Evolutionary conservation across 2,888 invertebrate genomes (phyloP).

Genomic region (Andrena trimmerana): DNA sequence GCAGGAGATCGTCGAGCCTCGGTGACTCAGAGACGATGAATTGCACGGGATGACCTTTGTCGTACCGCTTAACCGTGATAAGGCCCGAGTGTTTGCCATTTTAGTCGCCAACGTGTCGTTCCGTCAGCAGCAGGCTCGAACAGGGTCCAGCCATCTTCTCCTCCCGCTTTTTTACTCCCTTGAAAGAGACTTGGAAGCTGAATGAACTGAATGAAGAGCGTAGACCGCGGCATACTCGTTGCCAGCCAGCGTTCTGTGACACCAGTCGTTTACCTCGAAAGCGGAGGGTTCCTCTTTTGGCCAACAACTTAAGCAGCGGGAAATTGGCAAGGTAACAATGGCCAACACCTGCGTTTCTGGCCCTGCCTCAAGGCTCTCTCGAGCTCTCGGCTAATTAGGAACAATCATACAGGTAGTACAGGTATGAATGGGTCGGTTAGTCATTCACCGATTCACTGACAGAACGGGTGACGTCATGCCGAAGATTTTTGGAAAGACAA

Average conservation of each 20-base stretch:
- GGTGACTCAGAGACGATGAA: constrained; percentile 51
- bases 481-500: neutral
- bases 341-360: constrained; percentile 50
- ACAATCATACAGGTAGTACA: constrained; percentile 49
- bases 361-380: constrained; percentile 34
- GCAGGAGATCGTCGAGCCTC: constrained; percentile 23
- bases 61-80: constrained; percentile 28
- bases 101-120: neutral
- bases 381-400: constrained; percentile 47
- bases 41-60: constrained; percentile 53
- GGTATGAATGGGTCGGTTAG: constrained; percentile 42
- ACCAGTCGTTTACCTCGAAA: constrained; percentile 41
- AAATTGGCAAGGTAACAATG: constrained; percentile 60
- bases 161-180: neutral
- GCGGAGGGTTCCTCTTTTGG: constrained; percentile 37
- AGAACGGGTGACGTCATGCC: constrained; percentile 4
- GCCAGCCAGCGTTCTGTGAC: constrained; percentile 29
- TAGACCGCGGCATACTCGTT: neutral
- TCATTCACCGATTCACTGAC: constrained; percentile 40
- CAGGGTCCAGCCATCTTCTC: neutral
- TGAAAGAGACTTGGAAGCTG: neutral
- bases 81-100: constrained; percentile 26
- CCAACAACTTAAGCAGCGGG: constrained; percentile 45
- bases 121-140: constrained; percentile 2
- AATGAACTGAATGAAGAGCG: constrained; percentile 32